Percentiles rank a stretch among this genome's conserved stretches.
phyloP scores from a whole-genome alignment of 2,797 vertebrate genomes.

The Scarus forsteni region DNA sequence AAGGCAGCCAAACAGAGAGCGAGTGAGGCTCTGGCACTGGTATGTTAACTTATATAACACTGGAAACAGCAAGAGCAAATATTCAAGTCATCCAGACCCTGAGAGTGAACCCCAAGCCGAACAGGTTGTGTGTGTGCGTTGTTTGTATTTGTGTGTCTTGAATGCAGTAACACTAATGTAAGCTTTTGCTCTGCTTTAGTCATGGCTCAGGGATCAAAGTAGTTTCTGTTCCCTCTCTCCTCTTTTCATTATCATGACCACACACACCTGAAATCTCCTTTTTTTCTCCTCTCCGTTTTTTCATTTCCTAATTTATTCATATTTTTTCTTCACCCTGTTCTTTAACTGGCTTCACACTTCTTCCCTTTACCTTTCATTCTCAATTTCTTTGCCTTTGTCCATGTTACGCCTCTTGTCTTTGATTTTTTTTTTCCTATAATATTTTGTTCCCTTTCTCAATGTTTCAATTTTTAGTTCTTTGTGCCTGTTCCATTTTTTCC shows the following conservation, averaged over 20 bases:
- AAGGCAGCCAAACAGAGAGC: slow-evolving; percentile 89
- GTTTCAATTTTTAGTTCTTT: neutral
- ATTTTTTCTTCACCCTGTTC: neutral
- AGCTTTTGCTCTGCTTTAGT: slow-evolving; percentile 67
- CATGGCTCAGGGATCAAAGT: slow-evolving; percentile 75
- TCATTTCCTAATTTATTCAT: slow-evolving; percentile 12
- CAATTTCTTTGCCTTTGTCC: slow-evolving; percentile 17
- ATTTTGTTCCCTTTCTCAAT: slow-evolving; percentile 7
- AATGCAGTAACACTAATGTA: slow-evolving; percentile 57
- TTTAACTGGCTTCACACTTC: slow-evolving; percentile 14
- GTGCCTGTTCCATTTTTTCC: slow-evolving; percentile 16
- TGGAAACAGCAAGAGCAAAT: slow-evolving; percentile 22
- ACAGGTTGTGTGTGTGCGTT: slow-evolving; percentile 9
- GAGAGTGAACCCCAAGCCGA: slow-evolving; percentile 32
- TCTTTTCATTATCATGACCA: slow-evolving; percentile 50
- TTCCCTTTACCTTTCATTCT: slow-evolving; percentile 1
- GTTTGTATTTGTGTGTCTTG: slow-evolving; percentile 30
- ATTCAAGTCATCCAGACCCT: slow-evolving; percentile 10
- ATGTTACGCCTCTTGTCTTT: slow-evolving; percentile 5
- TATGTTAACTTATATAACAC: slow-evolving; percentile 49
- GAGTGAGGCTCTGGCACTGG: slow-evolving; percentile 89
- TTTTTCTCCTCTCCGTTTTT: slow-evolving; percentile 9
- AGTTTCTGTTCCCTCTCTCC: slow-evolving; percentile 37
- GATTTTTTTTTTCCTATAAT: slow-evolving; percentile 3
- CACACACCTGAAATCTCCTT: slow-evolving; percentile 29